A percentile compares a stretch with the other conserved stretches of the same genome.
Conservation (phyloP, 2,113 vertebrate genomes). For the Chaetops frenatus region DNA sequence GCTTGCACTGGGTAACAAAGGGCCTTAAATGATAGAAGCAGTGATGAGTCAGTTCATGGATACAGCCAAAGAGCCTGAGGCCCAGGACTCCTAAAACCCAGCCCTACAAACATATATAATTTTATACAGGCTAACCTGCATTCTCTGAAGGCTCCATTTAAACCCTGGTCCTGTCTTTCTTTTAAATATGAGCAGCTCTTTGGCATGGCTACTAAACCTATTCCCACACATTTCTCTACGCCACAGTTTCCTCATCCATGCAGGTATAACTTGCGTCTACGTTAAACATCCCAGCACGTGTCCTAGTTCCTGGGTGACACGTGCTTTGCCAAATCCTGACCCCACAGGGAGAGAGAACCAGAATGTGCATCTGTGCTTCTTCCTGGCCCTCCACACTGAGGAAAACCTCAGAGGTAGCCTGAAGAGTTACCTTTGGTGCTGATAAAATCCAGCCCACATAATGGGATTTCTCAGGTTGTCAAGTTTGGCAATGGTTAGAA, state of each 20-base stretch:
- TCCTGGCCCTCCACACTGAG: not conserved
- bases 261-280: not conserved
- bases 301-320: not conserved
- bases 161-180: not conserved
- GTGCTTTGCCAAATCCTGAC: not conserved
- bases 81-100: not conserved
- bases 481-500: not conserved
- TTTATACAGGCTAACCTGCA: not conserved
- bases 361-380: not conserved
- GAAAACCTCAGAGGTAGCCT: not conserved
- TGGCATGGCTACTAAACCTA: not conserved
- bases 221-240: not conserved
- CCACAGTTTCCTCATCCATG: not conserved
- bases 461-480: not conserved
- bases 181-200: not conserved
- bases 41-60: not conserved
- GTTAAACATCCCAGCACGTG: not conserved
- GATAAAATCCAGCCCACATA: not conserved
- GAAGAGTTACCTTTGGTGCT: not conserved
- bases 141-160: not conserved
- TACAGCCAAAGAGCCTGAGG: not conserved
- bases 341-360: not conserved
- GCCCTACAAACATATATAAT: not conserved
- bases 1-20: not conserved
- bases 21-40: not conserved